Conservation (phyloP, 2,888 invertebrate species). For the Phytoseiulus persimilis region DNA sequence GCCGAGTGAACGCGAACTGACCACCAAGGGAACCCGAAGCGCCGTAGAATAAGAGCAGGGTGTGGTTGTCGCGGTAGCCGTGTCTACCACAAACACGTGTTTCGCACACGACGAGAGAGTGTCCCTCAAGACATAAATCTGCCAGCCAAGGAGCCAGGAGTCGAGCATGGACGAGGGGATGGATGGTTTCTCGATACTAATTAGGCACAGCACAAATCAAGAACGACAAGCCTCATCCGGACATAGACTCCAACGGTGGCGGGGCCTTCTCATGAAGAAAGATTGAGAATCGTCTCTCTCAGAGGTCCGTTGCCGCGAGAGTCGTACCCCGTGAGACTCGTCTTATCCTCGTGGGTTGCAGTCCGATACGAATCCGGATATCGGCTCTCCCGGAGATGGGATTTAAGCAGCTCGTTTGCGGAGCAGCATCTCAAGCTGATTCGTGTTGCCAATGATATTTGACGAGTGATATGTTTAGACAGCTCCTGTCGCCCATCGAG, state of each 20-base stretch:
- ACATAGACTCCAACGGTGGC: not conserved
- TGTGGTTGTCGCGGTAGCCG: not conserved
- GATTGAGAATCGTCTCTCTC: not conserved
- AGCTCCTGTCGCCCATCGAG: not conserved
- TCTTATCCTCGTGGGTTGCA: too few relatives aligned
- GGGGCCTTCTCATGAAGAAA: not conserved
- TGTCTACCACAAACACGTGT: not conserved
- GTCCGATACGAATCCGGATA: too few relatives aligned
- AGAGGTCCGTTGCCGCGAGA: too few relatives aligned
- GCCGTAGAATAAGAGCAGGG: not conserved
- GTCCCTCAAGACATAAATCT: not conserved
- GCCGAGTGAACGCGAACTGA: not conserved
- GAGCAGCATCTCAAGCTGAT: too few relatives aligned
- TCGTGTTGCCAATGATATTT: not conserved
- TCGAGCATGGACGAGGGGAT: not conserved
- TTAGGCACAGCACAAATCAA: not conserved
- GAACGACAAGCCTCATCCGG: not conserved
- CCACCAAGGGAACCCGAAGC: not conserved
- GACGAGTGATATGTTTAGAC: not conserved
- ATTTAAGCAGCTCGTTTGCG: too few relatives aligned
- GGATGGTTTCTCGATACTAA: not conserved
- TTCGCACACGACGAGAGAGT: not conserved
- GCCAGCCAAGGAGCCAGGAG: not conserved
- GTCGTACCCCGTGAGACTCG: too few relatives aligned
- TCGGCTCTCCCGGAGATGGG: too few relatives aligned